Conservation (phyloP, 2,888 invertebrate species). For the Tachystola acroxantha region DNA sequence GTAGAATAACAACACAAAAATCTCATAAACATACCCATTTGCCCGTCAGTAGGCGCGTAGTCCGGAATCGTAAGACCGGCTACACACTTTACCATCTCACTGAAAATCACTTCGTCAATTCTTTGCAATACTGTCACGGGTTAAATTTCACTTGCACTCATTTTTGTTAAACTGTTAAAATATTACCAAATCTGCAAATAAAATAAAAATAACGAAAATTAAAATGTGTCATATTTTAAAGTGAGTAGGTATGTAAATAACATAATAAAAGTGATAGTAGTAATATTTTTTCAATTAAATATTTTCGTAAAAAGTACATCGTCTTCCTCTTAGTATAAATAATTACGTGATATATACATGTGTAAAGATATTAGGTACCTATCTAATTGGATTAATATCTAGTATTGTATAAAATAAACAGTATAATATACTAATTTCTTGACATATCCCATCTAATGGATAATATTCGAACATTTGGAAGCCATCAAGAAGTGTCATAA, state of each 20-base stretch:
- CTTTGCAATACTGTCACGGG: constrained; percentile 22
- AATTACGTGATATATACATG: too few relatives aligned
- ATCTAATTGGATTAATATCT: too few relatives aligned
- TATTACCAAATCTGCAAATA: constrained; percentile 7
- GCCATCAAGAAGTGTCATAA: constrained; percentile 23
- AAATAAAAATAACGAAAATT: constrained; percentile 9
- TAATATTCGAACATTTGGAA: constrained; percentile 21
- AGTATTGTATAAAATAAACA: too few relatives aligned
- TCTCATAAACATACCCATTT: constrained; percentile 69
- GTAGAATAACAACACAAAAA: too few relatives aligned
- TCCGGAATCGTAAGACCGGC: constrained; percentile 58
- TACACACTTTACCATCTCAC: constrained; percentile 29
- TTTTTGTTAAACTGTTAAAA: constrained; percentile 19
- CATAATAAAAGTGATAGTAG: constrained; percentile 21
- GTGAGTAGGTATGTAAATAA: too few relatives aligned
- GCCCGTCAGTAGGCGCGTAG: constrained; percentile 55
- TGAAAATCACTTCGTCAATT: constrained; percentile 30
- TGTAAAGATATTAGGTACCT: too few relatives aligned
- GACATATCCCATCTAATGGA: too few relatives aligned
- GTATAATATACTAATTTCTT: too few relatives aligned
- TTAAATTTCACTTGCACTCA: constrained; percentile 37
- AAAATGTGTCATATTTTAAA: too few relatives aligned
- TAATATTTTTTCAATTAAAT: too few relatives aligned
- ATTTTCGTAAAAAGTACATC: too few relatives aligned
- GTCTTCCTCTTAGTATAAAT: too few relatives aligned